These are phyloP conservation scores for Coptodon rendalli DNA, from an alignment of 2,113 vertebrate species.

Conservation along the genomic window DNA sequence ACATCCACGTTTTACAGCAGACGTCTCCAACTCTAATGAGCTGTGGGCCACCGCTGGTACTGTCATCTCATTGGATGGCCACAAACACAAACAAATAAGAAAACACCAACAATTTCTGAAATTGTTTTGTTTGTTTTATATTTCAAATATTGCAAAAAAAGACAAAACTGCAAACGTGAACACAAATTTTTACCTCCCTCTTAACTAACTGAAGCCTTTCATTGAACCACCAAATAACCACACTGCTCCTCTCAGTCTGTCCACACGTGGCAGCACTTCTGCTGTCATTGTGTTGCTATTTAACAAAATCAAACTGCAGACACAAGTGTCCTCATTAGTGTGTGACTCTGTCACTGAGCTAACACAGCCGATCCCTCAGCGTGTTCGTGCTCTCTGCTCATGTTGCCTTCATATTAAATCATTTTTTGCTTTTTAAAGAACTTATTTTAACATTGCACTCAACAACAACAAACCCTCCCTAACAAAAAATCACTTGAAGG, in stretches of 20 bases:
- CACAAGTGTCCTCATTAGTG: background rate
- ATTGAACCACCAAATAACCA: background rate
- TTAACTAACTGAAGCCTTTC: background rate
- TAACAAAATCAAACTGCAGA: background rate
- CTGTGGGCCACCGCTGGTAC: background rate
- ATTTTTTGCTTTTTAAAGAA: background rate
- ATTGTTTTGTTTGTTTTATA: background rate
- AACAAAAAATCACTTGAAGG: background rate
- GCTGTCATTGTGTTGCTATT: background rate
- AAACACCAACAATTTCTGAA: background rate
- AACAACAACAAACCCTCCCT: background rate
- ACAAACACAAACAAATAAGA: background rate
- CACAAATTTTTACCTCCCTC: rapidly evolving
- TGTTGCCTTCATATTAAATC: background rate
- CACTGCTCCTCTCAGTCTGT: background rate
- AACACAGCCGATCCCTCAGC: background rate
- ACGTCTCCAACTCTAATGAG: background rate
- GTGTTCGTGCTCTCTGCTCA: background rate
- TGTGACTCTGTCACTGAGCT: background rate
- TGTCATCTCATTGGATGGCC: background rate
- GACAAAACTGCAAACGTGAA: background rate
- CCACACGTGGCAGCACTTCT: background rate
- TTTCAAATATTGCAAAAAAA: rapidly evolving
- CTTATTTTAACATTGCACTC: background rate
- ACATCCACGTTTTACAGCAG: background rate